Evolutionary conservation across 2,797 vertebrate genomes (phyloP).

Genomic region (Silurus aristotelis): DNA sequence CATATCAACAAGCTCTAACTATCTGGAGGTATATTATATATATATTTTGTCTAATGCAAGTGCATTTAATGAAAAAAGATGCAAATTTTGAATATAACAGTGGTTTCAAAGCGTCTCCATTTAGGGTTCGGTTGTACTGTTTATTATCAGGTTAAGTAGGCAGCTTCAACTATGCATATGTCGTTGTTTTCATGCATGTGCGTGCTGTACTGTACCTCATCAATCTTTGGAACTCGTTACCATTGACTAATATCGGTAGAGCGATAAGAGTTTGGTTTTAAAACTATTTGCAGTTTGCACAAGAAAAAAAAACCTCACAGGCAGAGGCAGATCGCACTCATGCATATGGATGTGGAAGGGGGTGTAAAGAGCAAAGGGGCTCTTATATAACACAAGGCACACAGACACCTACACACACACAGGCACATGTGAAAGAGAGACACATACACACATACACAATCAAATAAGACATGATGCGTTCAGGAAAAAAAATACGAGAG

Average conservation of each 20-base stretch:
- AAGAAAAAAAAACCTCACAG: neutral
- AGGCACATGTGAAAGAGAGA: neutral
- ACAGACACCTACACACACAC: neutral
- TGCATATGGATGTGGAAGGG: slow-evolving; percentile 19
- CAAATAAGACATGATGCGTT: slow-evolving; percentile 29
- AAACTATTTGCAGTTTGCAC: slow-evolving; percentile 19
- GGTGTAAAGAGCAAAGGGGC: slow-evolving; percentile 43
- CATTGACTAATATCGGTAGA: neutral
- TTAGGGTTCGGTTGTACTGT: slow-evolving; percentile 59
- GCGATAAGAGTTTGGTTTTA: neutral
- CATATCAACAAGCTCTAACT: slow-evolving; percentile 41
- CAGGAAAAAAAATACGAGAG: neutral
- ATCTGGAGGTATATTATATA: slow-evolving; percentile 18
- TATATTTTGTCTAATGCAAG: slow-evolving; percentile 26
- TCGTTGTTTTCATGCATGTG: slow-evolving; percentile 46
- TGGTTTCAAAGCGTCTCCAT: slow-evolving; percentile 50
- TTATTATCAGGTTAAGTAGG: slow-evolving; percentile 59
- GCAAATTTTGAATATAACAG: neutral
- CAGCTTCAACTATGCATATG: slow-evolving; percentile 63
- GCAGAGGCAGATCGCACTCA: slow-evolving; percentile 3
- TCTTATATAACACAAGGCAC: slow-evolving; percentile 50
- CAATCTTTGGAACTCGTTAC: neutral
- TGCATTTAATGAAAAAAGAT: slow-evolving; percentile 23
- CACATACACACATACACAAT: slow-evolving; percentile 5
- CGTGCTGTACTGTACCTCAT: neutral